Conservation (phyloP, 2,113 vertebrate species). For the Melanerpes aurifrons region DNA sequence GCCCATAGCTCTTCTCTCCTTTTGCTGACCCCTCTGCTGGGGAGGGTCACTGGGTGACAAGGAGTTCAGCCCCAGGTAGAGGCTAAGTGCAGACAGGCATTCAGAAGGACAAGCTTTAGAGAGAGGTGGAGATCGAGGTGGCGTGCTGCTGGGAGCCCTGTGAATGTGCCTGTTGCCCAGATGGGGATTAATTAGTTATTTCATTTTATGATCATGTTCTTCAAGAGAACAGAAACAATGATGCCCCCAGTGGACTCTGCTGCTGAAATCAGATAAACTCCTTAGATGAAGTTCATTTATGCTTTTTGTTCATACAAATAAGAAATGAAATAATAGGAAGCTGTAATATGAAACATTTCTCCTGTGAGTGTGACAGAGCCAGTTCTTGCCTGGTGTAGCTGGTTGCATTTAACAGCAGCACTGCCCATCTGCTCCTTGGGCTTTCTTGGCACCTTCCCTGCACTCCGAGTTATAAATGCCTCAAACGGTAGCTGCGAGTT, state of each 20-base stretch:
- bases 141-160: not conserved
- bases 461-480: slow-evolving; percentile 39
- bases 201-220: not conserved
- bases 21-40: too few relatives aligned
- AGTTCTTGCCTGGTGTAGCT: not conserved
- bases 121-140: not conserved
- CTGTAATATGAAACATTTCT: not conserved
- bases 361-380: not conserved
- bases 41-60: too few relatives aligned
- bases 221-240: not conserved
- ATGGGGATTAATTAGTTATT: not conserved
- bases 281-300: not conserved
- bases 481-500: slow-evolving; percentile 29
- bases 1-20: too few relatives aligned
- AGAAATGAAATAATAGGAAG: not conserved
- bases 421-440: slow-evolving; percentile 54
- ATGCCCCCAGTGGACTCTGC: not conserved
- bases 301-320: not conserved
- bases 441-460: slow-evolving; percentile 57
- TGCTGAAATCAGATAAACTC: not conserved
- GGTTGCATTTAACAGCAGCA: slow-evolving; percentile 43
- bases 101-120: not conserved
- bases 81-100: not conserved
- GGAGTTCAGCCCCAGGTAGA: too few relatives aligned
- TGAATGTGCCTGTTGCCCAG: not conserved